Evolutionary conservation across 2,888 invertebrate species (phyloP), one percentile per base, ranked within the genome.

Genomic region (Molanna angustata): DNA sequence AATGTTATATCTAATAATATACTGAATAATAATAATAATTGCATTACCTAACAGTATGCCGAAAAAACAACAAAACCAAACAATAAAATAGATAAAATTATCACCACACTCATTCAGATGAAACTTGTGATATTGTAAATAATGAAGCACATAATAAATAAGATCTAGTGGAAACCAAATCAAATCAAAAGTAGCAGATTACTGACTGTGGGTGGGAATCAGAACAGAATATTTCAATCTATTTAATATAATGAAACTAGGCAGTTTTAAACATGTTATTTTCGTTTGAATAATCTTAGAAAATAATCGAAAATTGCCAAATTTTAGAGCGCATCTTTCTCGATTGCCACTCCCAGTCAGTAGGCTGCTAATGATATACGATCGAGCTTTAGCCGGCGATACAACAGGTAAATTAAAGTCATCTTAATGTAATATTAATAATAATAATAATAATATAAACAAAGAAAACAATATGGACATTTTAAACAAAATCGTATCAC

Each of bases 371-470:
- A 52, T 51, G 49, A 59, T 52, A 57, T 48, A 57, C 54, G 57
- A 55, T 59, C 57, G 59, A 59, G 59, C 57, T 57, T 58, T 59
- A 59, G 59, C 59, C 55, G 57, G 57, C 57, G 57, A 59, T 49
- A 59, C 53, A 59, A 59, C 54, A 59, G 50, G 50, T 45, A 57
- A 54, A 57, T 54, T 47, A 43, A 55, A 41, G 37, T 50, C 51
- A 47, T 53, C 47, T 41, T 55, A 48, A 53, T 48, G 40, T 43
- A 47, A 43, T 40, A 39, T 53, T 31, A 49, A 19, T 52, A 45
- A 37, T 37, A 13, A 35, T 13, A 4, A 35, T 13, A 11, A 35
- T 35, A 11, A 52, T 41, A 47, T 44, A 53, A 56, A 56, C 27
- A 51, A 48, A 46, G 35, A 58, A 58, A 58, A 55, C 53, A 58